Base-by-base conservation (phyloP, 2,888 invertebrate species). In the Agrotis puta region DNA sequence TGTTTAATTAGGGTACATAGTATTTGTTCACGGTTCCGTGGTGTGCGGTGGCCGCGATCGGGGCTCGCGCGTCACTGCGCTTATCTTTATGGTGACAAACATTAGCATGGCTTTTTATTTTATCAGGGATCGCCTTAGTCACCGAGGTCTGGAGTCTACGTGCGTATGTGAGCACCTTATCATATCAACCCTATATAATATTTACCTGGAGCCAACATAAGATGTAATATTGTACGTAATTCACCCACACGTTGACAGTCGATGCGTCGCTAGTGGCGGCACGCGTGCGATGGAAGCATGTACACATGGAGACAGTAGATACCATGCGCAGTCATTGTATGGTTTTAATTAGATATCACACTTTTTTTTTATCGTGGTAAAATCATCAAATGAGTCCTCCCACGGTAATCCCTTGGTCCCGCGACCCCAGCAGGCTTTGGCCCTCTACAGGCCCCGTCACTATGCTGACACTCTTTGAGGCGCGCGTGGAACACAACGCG, bases 1-100 rank as follows among this genome's bases (percentile, higher is more conserved):
- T 92, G 87, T 92, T 89, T 94, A 93, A 94, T 94, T 93, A 93
- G 85, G 87, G 87, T 72, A 85, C 75, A 76, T 87, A 83, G 88
- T 95, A 93, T 95, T 95, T 94, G 91, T 83, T 88, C 79, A 88
- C 83, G 86, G 89, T 88, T 87, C 84, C 85, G 87, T 88, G 79
- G 91, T 90, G 88, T 88, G 90, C 87, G 92, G 94, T 92, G 94
- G 95, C 90, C 93, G 88, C 88, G 90, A 87, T 87, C 87, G 89
- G 86, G 88, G 83, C 83, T 70, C 87, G 88, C 88, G 89, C 93
- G 93, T 92, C 92, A 86, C 84, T 14, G 11, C 72, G 62, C 86
- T 92, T 96, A 95, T 95, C 95, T 96, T 95, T 95, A 95, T 94
- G 93, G 90, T 87, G 81, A 89, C 90, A 95, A 95, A 95, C 93